Base-by-base conservation (phyloP, 1,140 invertebrate species). In the Drosophila novamexicana region DNA sequence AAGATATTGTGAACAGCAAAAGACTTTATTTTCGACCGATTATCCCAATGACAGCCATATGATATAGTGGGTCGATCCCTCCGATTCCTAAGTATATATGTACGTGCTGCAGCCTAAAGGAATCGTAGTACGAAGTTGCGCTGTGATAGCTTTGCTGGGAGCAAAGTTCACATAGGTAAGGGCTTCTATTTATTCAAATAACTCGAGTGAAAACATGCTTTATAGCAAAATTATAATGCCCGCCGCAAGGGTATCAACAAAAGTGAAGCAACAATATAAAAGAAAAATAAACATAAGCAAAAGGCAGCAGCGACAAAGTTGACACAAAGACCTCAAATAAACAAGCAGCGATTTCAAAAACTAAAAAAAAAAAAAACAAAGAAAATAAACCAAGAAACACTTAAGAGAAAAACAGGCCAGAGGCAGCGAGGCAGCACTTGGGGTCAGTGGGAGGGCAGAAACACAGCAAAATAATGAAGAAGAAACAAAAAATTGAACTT, bases 241-340 rank as follows among this genome's bases (percentile, higher is more conserved):
- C 47, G 47, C 47, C 1, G 45, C 45, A 22, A 47, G 45, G 18
- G 45, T 44, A 44, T n/a, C n/a, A 44, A 44, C n/a, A 6, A 79
- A 73, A 79, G 75, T 84, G 81, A 79, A 54, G 75, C 70, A 81
- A 84, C 58, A 32, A 52, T 39, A 12, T 42, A 44, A 53, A 69
- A 52, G 5, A 29, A 29, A 70, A 88, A 86, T 14, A 88, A 88
- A 88, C 71, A 76, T 67, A 66, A 63, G 75, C 82, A 75, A 63
- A 29, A 42, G 37, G 37, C 75, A 65, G 68, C 63, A 77, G 75
- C 66, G 49, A 53, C 59, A 44, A 70, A 64, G 83, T 86, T 86
- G 83, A 86, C 83, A 86, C 84, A 86, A 86, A 86, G 83, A 86
- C 83, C 83, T 89, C 76, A 86, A 88, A 89, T 71, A 88, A 86